Evolutionary conservation across 1,140 invertebrate species (phyloP).

Genomic region (Tetragonula clypearis): DNA sequence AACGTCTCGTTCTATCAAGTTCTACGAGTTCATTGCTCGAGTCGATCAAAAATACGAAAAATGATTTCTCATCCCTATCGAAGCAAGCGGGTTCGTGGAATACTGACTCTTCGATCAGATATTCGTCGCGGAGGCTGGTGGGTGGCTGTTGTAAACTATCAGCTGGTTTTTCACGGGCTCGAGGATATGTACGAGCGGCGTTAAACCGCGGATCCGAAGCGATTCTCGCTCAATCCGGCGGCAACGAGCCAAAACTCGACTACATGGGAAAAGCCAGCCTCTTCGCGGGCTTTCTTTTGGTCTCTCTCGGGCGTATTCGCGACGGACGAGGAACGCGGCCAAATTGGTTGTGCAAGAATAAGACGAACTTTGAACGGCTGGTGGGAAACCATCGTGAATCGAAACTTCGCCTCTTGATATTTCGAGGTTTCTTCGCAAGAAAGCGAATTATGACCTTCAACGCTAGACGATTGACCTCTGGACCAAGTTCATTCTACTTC

Average conservation of each 20-base stretch:
- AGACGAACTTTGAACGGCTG: not conserved
- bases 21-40: too few relatives aligned
- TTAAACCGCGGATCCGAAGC: constrained; percentile 32
- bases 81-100: not conserved
- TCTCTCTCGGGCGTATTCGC: not conserved
- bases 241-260: constrained; percentile 35
- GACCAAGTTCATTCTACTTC: not conserved
- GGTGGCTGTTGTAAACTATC: constrained; percentile 8
- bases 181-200: constrained; percentile 6
- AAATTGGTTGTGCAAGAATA: constrained; percentile 11
- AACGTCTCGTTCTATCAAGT: too few relatives aligned
- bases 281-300: not conserved
- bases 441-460: not conserved
- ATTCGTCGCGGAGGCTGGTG: not conserved
- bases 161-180: not conserved
- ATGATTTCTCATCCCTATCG: not conserved
- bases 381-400: not conserved
- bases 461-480: not conserved
- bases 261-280: constrained; percentile 6
- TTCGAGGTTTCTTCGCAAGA: not conserved
- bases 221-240: constrained; percentile 43
- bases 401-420: not conserved
- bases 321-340: constrained; percentile 18
- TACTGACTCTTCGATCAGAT: not conserved
- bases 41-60: not conserved